phyloP scores from a whole-genome alignment of 2,113 vertebrate species.

The Mus pahari region DNA sequence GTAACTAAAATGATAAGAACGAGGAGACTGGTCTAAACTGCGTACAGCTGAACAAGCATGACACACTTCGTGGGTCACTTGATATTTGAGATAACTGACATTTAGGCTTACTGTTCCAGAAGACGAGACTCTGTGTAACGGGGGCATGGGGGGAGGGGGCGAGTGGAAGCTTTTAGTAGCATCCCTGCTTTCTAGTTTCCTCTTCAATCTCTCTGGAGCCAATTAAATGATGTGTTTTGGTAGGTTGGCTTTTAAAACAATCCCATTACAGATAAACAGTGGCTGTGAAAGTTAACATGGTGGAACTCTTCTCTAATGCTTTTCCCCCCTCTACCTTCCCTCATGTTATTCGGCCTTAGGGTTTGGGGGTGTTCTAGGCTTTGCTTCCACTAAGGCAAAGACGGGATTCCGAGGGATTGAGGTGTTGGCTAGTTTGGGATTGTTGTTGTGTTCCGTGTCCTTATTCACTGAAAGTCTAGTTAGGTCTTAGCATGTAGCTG shows the following conservation, averaged over 20 bases:
- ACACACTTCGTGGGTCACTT: not conserved
- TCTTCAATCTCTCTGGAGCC: not conserved
- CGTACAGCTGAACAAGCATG: not conserved
- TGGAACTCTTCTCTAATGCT: not conserved
- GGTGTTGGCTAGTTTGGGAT: not conserved
- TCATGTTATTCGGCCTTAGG: not conserved
- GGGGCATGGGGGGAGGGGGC: not conserved
- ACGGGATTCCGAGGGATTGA: not conserved
- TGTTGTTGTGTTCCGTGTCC: not conserved
- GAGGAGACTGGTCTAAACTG: not conserved
- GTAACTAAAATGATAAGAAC: not conserved
- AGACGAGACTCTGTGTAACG: not conserved
- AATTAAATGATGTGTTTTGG: conserved; percentile 12
- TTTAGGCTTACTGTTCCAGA: not conserved
- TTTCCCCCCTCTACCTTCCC: not conserved
- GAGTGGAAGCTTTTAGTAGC: not conserved
- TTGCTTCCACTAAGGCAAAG: not conserved
- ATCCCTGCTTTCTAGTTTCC: not conserved
- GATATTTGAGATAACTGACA: not conserved
- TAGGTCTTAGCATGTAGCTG: not conserved
- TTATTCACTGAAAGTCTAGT: not conserved
- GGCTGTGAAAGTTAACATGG: not conserved
- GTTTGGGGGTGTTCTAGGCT: not conserved
- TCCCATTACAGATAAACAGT: not conserved
- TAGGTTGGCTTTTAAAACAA: not conserved